Conservation (phyloP, 2,113 vertebrate genomes). For the Daboia siamensis region DNA sequence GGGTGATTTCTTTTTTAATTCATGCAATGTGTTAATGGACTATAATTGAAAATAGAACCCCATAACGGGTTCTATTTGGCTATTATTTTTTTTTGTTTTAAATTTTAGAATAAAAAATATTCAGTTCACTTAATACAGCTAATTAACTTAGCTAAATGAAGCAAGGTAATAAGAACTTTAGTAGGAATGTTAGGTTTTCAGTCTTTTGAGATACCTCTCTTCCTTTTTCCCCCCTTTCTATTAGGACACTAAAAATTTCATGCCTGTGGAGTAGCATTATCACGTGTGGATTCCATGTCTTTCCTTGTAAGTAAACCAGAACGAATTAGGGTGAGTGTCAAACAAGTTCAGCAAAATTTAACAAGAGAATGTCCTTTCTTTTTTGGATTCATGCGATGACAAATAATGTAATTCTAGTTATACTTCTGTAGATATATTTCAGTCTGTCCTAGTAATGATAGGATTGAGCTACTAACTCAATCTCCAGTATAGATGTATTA, state of each 20-base stretch:
- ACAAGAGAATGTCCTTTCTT: constrained; percentile 14
- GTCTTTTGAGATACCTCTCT: constrained; percentile 13
- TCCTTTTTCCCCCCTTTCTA: constrained; percentile 30
- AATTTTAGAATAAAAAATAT: neutral
- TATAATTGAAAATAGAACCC: neutral
- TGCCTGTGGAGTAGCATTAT: constrained; percentile 49
- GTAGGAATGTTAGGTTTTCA: neutral
- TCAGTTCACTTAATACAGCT: neutral
- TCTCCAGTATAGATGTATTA: neutral
- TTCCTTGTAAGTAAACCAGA: constrained; percentile 84
- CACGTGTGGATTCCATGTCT: constrained; percentile 73
- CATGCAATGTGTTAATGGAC: neutral
- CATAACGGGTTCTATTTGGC: neutral
- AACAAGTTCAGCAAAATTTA: constrained; percentile 52
- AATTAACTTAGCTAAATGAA: neutral
- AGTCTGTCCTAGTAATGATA: neutral
- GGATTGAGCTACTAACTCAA: neutral
- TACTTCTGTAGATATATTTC: neutral
- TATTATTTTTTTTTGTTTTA: neutral
- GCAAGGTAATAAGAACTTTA: neutral
- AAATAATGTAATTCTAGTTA: neutral
- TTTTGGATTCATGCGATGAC: neutral
- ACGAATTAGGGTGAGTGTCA: constrained; percentile 77
- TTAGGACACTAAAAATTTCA: constrained; percentile 55
- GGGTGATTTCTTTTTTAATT: neutral